phyloP scores from a whole-genome alignment of 2,888 invertebrate genomes.

The Dasypogon diadema region DNA sequence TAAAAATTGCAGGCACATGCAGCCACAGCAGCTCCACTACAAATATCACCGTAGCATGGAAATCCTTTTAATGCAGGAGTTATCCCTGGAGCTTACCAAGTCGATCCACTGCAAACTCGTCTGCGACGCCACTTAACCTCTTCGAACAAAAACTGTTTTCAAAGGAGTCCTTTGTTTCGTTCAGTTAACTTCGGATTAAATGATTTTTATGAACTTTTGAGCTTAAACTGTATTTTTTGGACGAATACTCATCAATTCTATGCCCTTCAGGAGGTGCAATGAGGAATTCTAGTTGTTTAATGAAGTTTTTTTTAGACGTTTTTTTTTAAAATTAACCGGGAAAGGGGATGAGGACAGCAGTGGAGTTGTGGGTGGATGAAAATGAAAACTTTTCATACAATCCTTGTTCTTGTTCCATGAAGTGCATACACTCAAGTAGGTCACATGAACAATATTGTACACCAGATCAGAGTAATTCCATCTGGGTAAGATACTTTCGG shows the following conservation, averaged over 20 bases:
- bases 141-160: slow-evolving; percentile 13
- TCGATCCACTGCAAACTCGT: slow-evolving; percentile 11
- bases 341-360: too few relatives aligned
- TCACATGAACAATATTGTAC: too few relatives aligned
- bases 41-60: slow-evolving; percentile 26
- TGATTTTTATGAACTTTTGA: slow-evolving; percentile 21
- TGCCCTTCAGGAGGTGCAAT: not conserved
- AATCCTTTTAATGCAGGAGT: slow-evolving; percentile 36
- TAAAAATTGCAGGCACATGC: slow-evolving; percentile 15
- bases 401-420: too few relatives aligned
- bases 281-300: too few relatives aligned
- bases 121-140: slow-evolving; percentile 10
- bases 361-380: too few relatives aligned
- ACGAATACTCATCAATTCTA: not conserved
- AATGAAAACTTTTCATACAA: too few relatives aligned
- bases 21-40: not conserved
- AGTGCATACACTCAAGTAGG: too few relatives aligned
- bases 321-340: too few relatives aligned
- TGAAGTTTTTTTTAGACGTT: too few relatives aligned
- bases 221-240: not conserved
- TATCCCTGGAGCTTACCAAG: slow-evolving; percentile 25
- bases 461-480: too few relatives aligned
- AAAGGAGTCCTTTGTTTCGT: slow-evolving; percentile 19
- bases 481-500: too few relatives aligned
- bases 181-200: slow-evolving; percentile 22